Conservation (phyloP, 1,140 invertebrate genomes). For the Ostrea edulis region DNA sequence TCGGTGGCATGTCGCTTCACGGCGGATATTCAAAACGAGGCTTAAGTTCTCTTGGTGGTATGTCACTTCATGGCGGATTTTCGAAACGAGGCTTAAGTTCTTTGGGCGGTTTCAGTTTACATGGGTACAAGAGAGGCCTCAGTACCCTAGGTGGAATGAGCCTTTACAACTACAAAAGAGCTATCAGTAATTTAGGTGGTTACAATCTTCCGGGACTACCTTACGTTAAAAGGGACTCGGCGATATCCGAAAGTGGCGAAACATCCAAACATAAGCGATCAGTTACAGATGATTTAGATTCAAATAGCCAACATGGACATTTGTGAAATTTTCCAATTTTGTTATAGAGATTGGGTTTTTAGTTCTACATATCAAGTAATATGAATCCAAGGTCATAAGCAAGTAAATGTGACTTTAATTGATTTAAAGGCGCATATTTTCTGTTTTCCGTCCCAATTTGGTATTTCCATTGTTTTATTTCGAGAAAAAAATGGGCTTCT, state of each 20-base stretch:
- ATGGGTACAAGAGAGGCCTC: constrained; percentile 10
- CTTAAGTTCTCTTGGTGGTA: constrained; percentile 3
- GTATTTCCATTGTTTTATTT: not conserved
- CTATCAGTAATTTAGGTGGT: not conserved
- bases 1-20: constrained; percentile 7
- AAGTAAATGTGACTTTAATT: no score
- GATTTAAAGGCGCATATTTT: not conserved
- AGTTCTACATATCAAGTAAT: constrained; percentile 6
- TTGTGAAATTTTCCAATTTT: not conserved
- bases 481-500: no score
- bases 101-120: not conserved
- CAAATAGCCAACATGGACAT: not conserved
- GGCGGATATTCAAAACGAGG: constrained; percentile 19
- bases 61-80: not conserved
- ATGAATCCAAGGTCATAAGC: no score
- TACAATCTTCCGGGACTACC: not conserved
- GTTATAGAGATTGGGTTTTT: not conserved
- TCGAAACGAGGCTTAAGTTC: constrained; percentile 5
- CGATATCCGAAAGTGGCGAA: not conserved
- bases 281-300: not conserved
- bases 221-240: not conserved
- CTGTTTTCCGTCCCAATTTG: not conserved
- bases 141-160: constrained; percentile 21
- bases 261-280: constrained; percentile 6
- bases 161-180: constrained; percentile 26